Evolutionary conservation across 1,140 invertebrate genomes (phyloP), one percentile per base, ranked within the genome.

Genomic region (Potamilus streckersoni): DNA sequence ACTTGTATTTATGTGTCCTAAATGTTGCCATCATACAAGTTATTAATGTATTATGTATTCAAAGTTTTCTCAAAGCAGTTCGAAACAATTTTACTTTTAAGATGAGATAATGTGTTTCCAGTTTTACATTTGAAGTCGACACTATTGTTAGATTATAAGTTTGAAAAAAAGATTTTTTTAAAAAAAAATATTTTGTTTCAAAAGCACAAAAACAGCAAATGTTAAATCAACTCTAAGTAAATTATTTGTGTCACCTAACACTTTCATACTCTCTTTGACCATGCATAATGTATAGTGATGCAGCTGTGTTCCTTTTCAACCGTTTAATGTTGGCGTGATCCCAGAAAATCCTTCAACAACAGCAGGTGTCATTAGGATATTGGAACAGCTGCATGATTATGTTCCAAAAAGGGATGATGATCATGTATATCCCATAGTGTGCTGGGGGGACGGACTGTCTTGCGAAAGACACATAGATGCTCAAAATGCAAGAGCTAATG

Each of bases 311-410:
- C 27, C 27, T 2, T 31, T 31, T 31, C 27, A 3, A 31, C 27
- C 2, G 27, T 31, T 31, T 31, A 31, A 31, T 19, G 63, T 72
- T 19, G 70, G 70, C 6, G n/a, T 72, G n/a, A 64, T 72, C 5
- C 1, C 38, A 16, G 70, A 62, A 64, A 72, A 72, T 27, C 71
- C 71, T 27, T 73, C 71, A 16, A 65, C 62, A n/a, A 58, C 23
- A 14, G 62, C 62, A 20, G 71, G 27, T 2, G 27, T 31, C 27
- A 31, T 31, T 31, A 31, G 27, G 27, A 31, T 31, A 31, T 31
- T 31, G 1, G 27, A 31, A 31, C 27, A 2, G 1, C 27, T 31
- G 2, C 27, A 31, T 31, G 27, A 31, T 4, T 31, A 31, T 31
- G 27, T 31, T 31, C 27, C 27, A 2, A 73, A 64, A 73, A 27